Percentiles rank a stretch among this genome's conserved stretches.
These are phyloP conservation scores for Conops quadrifasciatus DNA, from an alignment of 2,888 invertebrate species.

Conservation along the genomic window DNA sequence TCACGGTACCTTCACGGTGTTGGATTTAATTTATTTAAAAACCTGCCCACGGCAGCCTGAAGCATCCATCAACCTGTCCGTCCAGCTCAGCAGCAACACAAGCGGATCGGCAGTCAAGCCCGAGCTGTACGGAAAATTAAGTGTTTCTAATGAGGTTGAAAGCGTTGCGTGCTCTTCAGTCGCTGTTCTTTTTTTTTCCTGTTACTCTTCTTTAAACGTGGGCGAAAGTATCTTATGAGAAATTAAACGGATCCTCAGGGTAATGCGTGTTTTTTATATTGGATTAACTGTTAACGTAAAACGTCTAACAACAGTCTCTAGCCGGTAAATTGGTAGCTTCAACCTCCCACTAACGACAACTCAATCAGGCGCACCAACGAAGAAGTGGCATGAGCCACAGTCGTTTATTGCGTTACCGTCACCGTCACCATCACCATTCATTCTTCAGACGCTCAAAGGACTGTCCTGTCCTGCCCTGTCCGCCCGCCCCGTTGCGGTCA, in stretches of 20 bases:
- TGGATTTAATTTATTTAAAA: conserved; percentile 20
- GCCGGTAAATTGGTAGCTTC: background rate
- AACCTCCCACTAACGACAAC: background rate
- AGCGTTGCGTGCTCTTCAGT: background rate
- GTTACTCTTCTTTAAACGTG: background rate
- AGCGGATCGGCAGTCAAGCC: background rate
- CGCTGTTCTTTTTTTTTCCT: background rate
- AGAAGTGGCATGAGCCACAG: conserved; percentile 4
- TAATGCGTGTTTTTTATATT: conserved; percentile 43
- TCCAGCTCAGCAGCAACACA: background rate
- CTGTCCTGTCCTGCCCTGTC: too few species aligned
- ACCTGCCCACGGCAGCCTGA: background rate
- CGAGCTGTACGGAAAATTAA: conserved; percentile 21
- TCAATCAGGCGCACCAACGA: conserved; percentile 24
- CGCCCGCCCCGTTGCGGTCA: conserved; percentile 8
- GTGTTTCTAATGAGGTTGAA: conserved; percentile 27
- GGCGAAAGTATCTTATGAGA: conserved; percentile 56
- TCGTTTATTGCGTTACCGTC: background rate
- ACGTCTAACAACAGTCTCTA: too few species aligned
- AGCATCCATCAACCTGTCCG: too few species aligned
- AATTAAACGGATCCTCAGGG: conserved; percentile 64
- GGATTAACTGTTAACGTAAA: conserved; percentile 19
- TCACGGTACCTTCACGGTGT: background rate
- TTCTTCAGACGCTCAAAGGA: background rate
- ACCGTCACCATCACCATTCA: too few species aligned